Evolutionary conservation across 2,888 invertebrate genomes (phyloP).

Genomic region (Conistra vaccinii): DNA sequence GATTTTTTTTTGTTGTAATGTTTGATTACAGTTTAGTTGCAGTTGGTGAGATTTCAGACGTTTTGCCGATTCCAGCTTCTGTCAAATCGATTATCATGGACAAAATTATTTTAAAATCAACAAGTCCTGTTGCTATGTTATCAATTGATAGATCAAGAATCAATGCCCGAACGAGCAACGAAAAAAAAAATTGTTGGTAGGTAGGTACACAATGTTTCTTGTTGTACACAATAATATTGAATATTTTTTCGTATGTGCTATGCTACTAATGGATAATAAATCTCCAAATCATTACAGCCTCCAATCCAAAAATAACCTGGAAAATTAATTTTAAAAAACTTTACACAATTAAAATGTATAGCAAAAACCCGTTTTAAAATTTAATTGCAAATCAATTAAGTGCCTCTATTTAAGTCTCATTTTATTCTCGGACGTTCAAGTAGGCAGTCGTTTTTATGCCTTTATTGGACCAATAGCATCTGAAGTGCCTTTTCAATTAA

Average conservation of each 20-base stretch:
- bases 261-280: not conserved
- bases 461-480: slow-evolving; percentile 85
- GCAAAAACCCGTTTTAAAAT: slow-evolving; percentile 67
- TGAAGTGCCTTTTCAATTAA: slow-evolving; percentile 84
- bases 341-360: slow-evolving; percentile 63
- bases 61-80: not conserved
- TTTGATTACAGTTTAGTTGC: not conserved
- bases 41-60: not conserved
- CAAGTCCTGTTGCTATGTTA: not conserved
- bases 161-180: too few relatives aligned
- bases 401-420: slow-evolving; percentile 74
- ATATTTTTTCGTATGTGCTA: not conserved
- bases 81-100: not conserved
- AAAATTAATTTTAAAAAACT: slow-evolving; percentile 40
- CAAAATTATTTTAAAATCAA: too few relatives aligned
- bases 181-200: too few relatives aligned
- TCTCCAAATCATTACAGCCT: not conserved
- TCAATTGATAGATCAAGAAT: not conserved
- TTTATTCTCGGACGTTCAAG: slow-evolving; percentile 81
- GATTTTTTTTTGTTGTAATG: slow-evolving; percentile 1
- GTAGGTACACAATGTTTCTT: too few relatives aligned
- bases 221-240: not conserved
- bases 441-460: slow-evolving; percentile 85
- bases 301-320: slow-evolving; percentile 25
- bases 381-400: slow-evolving; percentile 81